These are phyloP conservation scores for Cephalopachus bancanus DNA, from an alignment of 2,797 vertebrate species.

Conservation along the genomic window DNA sequence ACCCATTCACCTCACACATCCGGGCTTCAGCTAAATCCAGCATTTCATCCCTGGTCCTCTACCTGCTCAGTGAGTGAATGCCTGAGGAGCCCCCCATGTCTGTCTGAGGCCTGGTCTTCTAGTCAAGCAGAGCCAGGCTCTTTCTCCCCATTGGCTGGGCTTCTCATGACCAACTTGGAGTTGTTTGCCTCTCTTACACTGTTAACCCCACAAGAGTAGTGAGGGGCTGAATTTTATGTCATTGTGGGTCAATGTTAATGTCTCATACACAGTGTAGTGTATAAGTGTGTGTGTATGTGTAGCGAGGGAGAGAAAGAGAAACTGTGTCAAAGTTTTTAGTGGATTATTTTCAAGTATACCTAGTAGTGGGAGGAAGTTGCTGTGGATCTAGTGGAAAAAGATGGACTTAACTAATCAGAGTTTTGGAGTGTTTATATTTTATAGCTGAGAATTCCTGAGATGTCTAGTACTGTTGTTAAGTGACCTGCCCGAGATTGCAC, in stretches of 20 bases:
- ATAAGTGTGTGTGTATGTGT: too few relatives aligned
- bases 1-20: neutral
- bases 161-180: neutral
- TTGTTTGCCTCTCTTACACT: neutral
- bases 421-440: neutral
- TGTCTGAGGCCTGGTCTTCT: neutral
- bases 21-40: neutral
- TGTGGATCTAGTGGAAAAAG: neutral
- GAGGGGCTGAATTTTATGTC: neutral
- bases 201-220: neutral
- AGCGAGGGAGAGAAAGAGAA: too few relatives aligned
- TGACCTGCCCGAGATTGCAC: neutral
- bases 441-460: neutral
- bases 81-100: neutral
- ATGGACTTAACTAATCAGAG: neutral
- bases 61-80: neutral
- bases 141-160: neutral
- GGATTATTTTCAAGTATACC: neutral
- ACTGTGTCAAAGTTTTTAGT: constrained; percentile 28
- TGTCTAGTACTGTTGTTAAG: neutral
- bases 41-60: neutral
- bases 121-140: neutral
- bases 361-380: neutral
- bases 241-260: neutral
- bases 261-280: too few relatives aligned